Base-by-base conservation (phyloP, 1,140 invertebrate species). In the Ditylenchus dipsaci region DNA sequence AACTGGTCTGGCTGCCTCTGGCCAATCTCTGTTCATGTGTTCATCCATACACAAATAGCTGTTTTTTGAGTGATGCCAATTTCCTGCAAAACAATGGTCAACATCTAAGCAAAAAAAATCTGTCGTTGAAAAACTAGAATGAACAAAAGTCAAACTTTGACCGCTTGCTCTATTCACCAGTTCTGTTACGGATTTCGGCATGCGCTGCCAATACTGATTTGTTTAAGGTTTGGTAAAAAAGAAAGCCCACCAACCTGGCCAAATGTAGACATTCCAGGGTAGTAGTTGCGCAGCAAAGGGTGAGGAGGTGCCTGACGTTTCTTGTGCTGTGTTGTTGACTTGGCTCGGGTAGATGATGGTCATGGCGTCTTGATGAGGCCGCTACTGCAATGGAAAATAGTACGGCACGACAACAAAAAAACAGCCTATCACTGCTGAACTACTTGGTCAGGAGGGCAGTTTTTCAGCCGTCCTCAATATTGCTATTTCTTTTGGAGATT, bases 401-500 rank as follows among this genome's bases (percentile, higher is more conserved):
- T 26, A 19, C 1, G 15, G 17, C 9, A 57, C 21, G n/a, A 65
- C 23, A 13, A 65, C 19, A 3, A 64, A 65, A 17, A 33, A 13
- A 21, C 33, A 38, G 3, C 33, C 33, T 5, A 5, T 38, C 33
- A 38, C 33, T 17, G 45, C 21, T 15, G 66, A 65, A 53, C 66
- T 23, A 68, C 21, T 68, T 68, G 38, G 49, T 68, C 66, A 68
- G 19, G 66, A 68, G 11, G 66, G 66, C 66, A 38, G 29, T 19
- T 68, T 68, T 68, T 53, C 23, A 53, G 3, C n/a, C 49, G 15
- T 53, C 49, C n/a, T 53, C 49, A 26, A 19, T 8, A 26, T 8
- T 8, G n/a, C n/a, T 26, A 53, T 19, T 53, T 21, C 15, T 21
- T 53, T 8, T 19, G 49, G 15, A 53, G n/a, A 53, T 3, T 53